Evolutionary conservation across 64 coral and sea anemone genomes (phyloP), one percentile per base, ranked within the genome.

Genomic region (Hydrozoanthus tunicans): DNA sequence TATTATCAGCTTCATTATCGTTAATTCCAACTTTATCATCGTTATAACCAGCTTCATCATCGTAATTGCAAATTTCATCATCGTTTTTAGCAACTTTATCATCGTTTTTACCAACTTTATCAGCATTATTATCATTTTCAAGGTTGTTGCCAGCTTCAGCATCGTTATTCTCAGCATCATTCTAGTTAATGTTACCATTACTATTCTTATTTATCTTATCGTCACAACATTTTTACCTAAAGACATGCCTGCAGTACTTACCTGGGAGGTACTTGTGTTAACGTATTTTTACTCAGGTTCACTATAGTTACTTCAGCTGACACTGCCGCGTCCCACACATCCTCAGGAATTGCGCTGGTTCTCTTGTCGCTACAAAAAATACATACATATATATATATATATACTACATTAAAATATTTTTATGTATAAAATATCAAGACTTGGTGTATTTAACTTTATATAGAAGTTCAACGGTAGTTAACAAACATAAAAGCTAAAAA

Each of bases 211-310:
- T 0, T 13, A 15, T 65, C 0, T 3, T 75, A 7, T 52, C 12
- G 72, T 11, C 4, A 75, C 9, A 14, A 12, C 14, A 25, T 9
- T 12, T 9, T 13, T 11, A 3, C 9, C 7, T 53, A 15, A 9
- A 10, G 12, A 51, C 5, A 57, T 9, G 3, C 1, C 58, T 1
- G 4, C 25, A 15, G 9, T 13, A 15, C 17, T 78, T 81, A 99
- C 97, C 94, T 93, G 43, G 76, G 51, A 59, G 94, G 97, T 25
- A 99, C 53, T 57, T 90, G 78, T 80, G 75, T 89, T 86, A 99
- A 91, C 10, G 79, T 13, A 59, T 98, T 98, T 56, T 98, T 98
- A 74, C 96, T 94, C 17, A 98, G 62, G 65, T 98, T 93, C 7
- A 98, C 78, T 20, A 85, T 85, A 53, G 64, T 90, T 11, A 98